Evolutionary conservation across 2,888 invertebrate species (phyloP), one percentile per base, ranked within the genome.

Genomic region (Pycnomerus fuliginosus): DNA sequence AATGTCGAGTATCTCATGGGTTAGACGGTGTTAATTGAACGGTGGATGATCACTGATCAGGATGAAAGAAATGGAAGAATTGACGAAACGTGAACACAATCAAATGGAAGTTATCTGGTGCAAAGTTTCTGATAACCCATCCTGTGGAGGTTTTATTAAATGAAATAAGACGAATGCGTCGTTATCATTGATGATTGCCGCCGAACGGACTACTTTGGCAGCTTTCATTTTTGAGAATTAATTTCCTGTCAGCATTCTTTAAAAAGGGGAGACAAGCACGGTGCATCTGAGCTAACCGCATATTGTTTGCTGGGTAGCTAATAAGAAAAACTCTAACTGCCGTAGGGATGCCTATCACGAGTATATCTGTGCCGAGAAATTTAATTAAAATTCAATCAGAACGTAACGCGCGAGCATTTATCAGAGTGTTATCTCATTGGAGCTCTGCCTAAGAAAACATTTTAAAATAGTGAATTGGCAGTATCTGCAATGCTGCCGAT

Each of bases 201-300:
- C 59, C 61, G 58, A 62, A 61, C 61, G 52, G 66, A 60, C 67
- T 64, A 66, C 67, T 64, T 65, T 67, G 68, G 65, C 67, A 68
- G 70, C 70, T 71, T 72, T 72, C 72, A 71, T 72, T 73, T 73
- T 73, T 71, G 70, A 70, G 68, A 73, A 72, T 72, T 73, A 74
- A 74, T 74, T 74, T 74, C 74, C 74, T 73, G 73, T 70, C 69
- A 61, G 70, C 62, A 71, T 72, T 73, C 71, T 72, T 72, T 71
- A 72, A 70, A 64, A 70, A 65, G 69, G 70, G 69, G 69, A 67
- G 69, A 65, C 66, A 65, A 65, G 60, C 63, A 55, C 56, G 60
- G 61, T 68, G 69, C 70, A 70, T 67, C 57, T 61, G 58, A 67
- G 68, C 68, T 69, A 71, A 69, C 67, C 69, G 67, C 65, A 65